These are phyloP conservation scores for Chelmon rostratus DNA, from an alignment of 2,797 vertebrate genomes.

Conservation along the genomic window DNA sequence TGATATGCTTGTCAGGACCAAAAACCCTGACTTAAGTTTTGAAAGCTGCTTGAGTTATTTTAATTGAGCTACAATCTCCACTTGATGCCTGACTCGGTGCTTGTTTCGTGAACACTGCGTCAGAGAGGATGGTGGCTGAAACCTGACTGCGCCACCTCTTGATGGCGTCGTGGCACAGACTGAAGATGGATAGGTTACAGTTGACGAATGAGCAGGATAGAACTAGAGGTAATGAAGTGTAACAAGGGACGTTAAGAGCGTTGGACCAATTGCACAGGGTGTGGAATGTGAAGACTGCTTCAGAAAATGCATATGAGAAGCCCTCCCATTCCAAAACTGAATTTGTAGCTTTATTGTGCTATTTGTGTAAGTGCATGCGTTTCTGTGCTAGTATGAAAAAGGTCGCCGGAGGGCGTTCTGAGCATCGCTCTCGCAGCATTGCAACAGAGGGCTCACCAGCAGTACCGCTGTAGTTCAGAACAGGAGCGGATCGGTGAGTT, in stretches of 20 bases:
- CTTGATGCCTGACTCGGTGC: neutral
- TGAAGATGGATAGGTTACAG: neutral
- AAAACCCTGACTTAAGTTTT: conserved; percentile 3
- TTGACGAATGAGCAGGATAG: neutral
- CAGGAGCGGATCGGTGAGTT: conserved; percentile 80
- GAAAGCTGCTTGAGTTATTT: neutral
- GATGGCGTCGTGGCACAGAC: neutral
- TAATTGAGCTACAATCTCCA: neutral
- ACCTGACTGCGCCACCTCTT: neutral
- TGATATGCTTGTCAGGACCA: neutral
- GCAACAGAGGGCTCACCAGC: conserved; percentile 41
- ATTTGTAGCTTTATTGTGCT: neutral
- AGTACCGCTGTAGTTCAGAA: conserved; percentile 69
- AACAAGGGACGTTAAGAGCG: neutral
- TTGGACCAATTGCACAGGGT: neutral
- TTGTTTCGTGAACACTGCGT: conserved; percentile 2
- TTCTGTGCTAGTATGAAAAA: neutral
- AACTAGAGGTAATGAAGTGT: neutral
- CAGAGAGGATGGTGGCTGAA: neutral
- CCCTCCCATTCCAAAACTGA: neutral
- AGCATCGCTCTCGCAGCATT: neutral
- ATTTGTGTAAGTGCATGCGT: neutral
- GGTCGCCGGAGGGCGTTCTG: conserved; percentile 16
- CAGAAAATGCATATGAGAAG: neutral
- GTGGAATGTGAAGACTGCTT: neutral